Evolutionary conservation across 1,140 invertebrate species (phyloP), one percentile per base, ranked within the genome.

Genomic region (Frieseomelitta varia): DNA sequence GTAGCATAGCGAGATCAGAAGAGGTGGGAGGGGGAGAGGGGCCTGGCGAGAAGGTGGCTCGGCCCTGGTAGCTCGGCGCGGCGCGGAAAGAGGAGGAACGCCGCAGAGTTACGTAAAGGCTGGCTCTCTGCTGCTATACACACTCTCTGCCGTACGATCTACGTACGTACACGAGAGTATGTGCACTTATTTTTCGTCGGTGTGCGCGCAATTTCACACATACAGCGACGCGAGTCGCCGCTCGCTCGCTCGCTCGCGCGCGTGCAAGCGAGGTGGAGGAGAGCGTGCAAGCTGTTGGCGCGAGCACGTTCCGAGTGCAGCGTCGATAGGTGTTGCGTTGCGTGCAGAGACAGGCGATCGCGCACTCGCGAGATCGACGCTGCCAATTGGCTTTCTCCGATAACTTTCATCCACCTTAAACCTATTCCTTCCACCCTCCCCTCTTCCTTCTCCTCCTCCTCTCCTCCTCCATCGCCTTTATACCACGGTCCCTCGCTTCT

Each of bases 371-470:
- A 82, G 87, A 85, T 88, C 82, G 85, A 87, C 87, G 78, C 87
- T 92, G 91, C 91, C 92, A 92, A 94, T 94, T 93, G 93, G 93
- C 94, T 94, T 94, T 94, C 94, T 94, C 94, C 93, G 91, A 92
- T 93, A 94, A 94, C 94, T 94, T 94, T 94, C 93, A 93, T 94
- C 88, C 91, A 89, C 87, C 91, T 88, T 85, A 88, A 89, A 86
- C n/a, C 73, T 27, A 65, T 19, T 30, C 30, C 75, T n/a, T n/a
- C n/a, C n/a, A n/a, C 34, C 74, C 65, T 39, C 53, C 1, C n/a
- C 14, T n/a, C n/a, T n/a, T n/a, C n/a, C n/a, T n/a, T n/a, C n/a
- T 6, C 19, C 21, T 21, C 8, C 51, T 77, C 85, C 67, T 81
- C 72, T 74, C 85, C 84, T 76, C 30, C 0, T 1, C 30, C 30